Conservation (phyloP, 2,888 invertebrate genomes). For the Stenodema calcarata region DNA sequence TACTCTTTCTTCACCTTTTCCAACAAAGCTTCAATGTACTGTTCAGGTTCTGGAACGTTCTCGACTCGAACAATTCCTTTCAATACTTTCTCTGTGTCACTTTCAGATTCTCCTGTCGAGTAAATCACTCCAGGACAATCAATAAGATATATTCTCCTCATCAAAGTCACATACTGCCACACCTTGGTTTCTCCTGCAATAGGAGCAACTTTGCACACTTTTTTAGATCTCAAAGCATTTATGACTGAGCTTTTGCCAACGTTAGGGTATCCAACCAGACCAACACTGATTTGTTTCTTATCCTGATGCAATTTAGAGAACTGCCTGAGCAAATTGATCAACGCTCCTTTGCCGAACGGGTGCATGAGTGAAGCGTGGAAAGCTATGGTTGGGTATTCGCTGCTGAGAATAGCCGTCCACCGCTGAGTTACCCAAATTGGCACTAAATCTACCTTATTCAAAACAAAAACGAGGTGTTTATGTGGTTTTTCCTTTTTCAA, state of each 20-base stretch:
- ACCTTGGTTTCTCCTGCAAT: slow-evolving; percentile 98
- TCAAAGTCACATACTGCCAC: slow-evolving; percentile 99
- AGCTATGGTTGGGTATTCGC: slow-evolving; percentile 96
- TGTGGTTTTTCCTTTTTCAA: slow-evolving; percentile 92
- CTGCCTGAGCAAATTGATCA: slow-evolving; percentile 94
- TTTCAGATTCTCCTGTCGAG: slow-evolving; percentile 94
- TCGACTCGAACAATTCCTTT: slow-evolving; percentile 98
- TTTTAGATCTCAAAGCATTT: slow-evolving; percentile 92
- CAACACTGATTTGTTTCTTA: slow-evolving; percentile 98
- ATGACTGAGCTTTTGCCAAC: slow-evolving; percentile 98
- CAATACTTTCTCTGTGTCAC: slow-evolving; percentile 91
- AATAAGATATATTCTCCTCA: slow-evolving; percentile 94
- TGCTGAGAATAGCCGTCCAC: slow-evolving; percentile 93
- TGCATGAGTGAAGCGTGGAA: slow-evolving; percentile 99
- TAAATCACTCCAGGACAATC: slow-evolving; percentile 99
- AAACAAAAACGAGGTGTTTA: slow-evolving; percentile 94
- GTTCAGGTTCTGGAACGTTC: slow-evolving; percentile 90
- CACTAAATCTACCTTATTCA: slow-evolving; percentile 96
- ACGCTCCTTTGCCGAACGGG: slow-evolving; percentile 96
- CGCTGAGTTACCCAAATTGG: slow-evolving; percentile 98
- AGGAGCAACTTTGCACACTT: slow-evolving; percentile 98
- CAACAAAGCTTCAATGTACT: slow-evolving; percentile 87
- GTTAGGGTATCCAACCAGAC: slow-evolving; percentile 98
- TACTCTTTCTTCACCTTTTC: slow-evolving; percentile 89
- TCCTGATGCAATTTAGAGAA: slow-evolving; percentile 94